These are phyloP conservation scores for Slavum lentiscoides DNA, from an alignment of 2,888 invertebrate species.

Conservation along the genomic window DNA sequence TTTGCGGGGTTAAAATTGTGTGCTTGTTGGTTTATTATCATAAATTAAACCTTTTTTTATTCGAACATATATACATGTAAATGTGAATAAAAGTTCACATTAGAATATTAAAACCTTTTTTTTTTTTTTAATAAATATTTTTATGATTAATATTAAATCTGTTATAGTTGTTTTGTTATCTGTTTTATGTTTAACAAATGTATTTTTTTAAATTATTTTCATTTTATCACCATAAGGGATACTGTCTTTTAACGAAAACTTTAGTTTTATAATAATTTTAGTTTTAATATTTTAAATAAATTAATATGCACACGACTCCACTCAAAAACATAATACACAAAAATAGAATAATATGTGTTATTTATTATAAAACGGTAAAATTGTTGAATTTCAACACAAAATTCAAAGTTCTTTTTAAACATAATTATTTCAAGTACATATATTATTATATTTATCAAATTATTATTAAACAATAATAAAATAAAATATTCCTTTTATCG, in stretches of 20 bases:
- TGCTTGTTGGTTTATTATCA: conserved; percentile 6
- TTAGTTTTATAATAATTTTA: background rate
- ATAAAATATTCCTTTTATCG: no score
- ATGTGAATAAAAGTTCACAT: conserved; percentile 18
- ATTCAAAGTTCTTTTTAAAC: background rate
- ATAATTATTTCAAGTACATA: no score
- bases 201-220: background rate
- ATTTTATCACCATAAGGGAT: background rate
- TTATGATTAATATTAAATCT: background rate
- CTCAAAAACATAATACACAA: no score
- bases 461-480: no score
- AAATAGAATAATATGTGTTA: no score
- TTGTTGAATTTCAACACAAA: background rate
- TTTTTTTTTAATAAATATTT: background rate
- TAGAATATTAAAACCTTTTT: conserved; percentile 14
- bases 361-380: background rate
- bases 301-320: no score
- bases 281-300: background rate
- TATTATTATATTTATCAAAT: no score
- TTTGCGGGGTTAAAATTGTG: background rate
- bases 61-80: background rate
- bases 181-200: background rate
- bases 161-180: background rate
- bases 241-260: background rate
- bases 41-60: conserved; percentile 29